Evolutionary conservation across 2,113 vertebrate species (phyloP).

Genomic region (Cololabis saira): DNA sequence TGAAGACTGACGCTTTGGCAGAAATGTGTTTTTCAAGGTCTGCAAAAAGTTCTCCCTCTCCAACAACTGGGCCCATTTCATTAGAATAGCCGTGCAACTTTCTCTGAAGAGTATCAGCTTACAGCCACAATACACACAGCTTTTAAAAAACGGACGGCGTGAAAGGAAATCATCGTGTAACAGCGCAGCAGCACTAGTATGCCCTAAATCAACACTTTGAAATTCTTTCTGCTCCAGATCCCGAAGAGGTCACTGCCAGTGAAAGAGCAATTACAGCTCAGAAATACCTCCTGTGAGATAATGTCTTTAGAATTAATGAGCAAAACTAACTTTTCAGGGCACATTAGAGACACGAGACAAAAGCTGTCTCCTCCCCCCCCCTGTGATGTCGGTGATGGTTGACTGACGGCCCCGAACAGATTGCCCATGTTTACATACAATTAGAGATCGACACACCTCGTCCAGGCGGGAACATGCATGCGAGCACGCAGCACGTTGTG

Average conservation of each 20-base stretch:
- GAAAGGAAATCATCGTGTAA: slow-evolving; percentile 41
- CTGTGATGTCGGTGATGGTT: slow-evolving; percentile 15
- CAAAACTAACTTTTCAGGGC: slow-evolving; percentile 23
- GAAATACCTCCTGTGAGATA: slow-evolving; percentile 40
- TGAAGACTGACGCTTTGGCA: slow-evolving; percentile 15
- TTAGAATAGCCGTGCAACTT: slow-evolving; percentile 42
- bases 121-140: slow-evolving; percentile 33
- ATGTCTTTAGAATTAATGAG: slow-evolving; percentile 21
- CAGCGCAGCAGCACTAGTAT: slow-evolving; percentile 6
- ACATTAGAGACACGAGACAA: slow-evolving; percentile 7
- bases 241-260: slow-evolving; percentile 1
- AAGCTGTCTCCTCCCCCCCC: slow-evolving; percentile 19
- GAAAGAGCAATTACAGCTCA: slow-evolving; percentile 20
- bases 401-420: slow-evolving; percentile 16
- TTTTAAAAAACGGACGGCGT: slow-evolving; percentile 10
- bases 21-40: slow-evolving; percentile 11
- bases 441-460: slow-evolving; percentile 37
- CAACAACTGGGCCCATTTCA: slow-evolving; percentile 14
- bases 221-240: slow-evolving; percentile 22
- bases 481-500: not conserved
- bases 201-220: slow-evolving; percentile 38
- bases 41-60: slow-evolving; percentile 19
- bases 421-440: slow-evolving; percentile 31
- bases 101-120: slow-evolving; percentile 51
- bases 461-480: slow-evolving; percentile 6